Evolutionary conservation across 2,797 vertebrate species (phyloP).

Genomic region (Ispidina picta): DNA sequence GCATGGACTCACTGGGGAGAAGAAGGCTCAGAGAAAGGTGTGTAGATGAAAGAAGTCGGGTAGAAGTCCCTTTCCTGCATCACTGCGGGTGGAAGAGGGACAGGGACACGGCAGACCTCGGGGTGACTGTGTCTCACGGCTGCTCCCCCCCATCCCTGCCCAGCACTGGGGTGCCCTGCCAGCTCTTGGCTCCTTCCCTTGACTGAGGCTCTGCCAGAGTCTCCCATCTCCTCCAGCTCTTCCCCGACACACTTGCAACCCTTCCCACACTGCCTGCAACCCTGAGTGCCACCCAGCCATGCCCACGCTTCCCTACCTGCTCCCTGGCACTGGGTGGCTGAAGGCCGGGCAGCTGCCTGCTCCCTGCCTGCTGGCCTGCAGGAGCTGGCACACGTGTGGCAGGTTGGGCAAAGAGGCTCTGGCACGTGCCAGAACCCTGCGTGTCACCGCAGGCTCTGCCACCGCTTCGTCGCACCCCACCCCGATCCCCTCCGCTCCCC

Average conservation of each 20-base stretch:
- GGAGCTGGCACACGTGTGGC: not conserved
- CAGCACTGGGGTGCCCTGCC: not conserved
- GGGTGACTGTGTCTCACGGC: not conserved
- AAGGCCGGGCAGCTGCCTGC: not conserved
- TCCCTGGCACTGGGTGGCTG: not conserved
- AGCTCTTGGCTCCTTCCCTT: not conserved
- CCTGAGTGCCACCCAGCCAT: fast-evolving
- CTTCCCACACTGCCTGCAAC: not conserved
- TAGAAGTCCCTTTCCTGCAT: not conserved
- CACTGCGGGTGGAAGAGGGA: not conserved
- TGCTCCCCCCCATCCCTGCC: not conserved
- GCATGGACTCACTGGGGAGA: not conserved
- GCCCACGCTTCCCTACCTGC: not conserved
- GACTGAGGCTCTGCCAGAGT: not conserved
- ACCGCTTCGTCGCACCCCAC: not conserved
- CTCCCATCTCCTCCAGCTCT: not conserved
- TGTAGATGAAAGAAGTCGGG: not conserved
- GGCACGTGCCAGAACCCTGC: not conserved
- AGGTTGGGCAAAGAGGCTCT: not conserved
- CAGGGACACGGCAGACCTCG: not conserved
- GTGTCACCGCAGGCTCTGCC: not conserved
- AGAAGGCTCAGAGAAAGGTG: not conserved
- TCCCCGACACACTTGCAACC: not conserved
- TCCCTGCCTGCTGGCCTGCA: not conserved
- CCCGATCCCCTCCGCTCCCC: not conserved